Evolutionary conservation across 1,140 invertebrate genomes (phyloP), one percentile per base, ranked within the genome.

Genomic region (Drosophila tani): DNA sequence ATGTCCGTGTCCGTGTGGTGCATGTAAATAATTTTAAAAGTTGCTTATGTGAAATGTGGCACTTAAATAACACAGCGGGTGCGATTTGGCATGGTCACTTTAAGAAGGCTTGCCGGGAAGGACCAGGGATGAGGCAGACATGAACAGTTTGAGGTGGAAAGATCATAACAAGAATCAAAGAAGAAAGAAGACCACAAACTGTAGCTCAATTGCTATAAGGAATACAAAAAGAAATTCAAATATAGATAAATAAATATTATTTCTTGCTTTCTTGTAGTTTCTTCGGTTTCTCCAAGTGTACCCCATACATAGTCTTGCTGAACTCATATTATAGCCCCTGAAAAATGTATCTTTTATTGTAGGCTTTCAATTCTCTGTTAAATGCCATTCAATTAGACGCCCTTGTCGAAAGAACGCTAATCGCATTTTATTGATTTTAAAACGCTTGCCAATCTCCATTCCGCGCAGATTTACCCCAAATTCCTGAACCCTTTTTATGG

Each of bases 41-140:
- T 84, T 88, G 84, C 84, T 84, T 87, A 87, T 88, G 83, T 84
- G 83, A 87, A 83, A 88, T 87, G 84, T 81, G 83, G 83, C 77
- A 87, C 83, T 87, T 88, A 87, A 87, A 88, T 83, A 88, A 87
- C 81, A 62, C 83, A 87, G 83, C 83, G 81, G 85, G 83, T 74
- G 84, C 67, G 53, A 59, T 71, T 73, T 59, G 19, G 45, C 63
- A 24, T 63, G 63, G 57, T 7, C 55, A 59, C 19, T 17, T 43
- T 8, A 9, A 59, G 47, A 17, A n/a, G 29, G n/a, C 14, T 38
- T 14, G 29, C 5, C 29, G 19, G 7, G 17, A 55, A 38, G 12
- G 17, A 35, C 11, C 17, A 4, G 19, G 5, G 14, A 17, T 11
- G 15, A 38, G 29, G 2, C 12, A 21, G n/a, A 32, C 29, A 12